Evolutionary conservation across 2,113 vertebrate species (phyloP).

Genomic region (Halcyon senegalensis): DNA sequence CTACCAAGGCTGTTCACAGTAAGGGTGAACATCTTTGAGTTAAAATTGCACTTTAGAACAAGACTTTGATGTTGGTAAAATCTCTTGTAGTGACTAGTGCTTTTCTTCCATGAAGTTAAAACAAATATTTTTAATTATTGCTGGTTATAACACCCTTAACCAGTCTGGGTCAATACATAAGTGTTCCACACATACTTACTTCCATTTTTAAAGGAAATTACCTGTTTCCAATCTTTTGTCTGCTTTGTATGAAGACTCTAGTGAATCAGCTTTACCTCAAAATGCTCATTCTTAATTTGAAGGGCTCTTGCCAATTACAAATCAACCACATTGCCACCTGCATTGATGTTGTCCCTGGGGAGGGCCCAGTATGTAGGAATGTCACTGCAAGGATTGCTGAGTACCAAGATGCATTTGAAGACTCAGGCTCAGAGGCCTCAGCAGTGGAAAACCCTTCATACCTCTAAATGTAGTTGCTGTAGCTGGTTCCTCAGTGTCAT

Average conservation of each 20-base stretch:
- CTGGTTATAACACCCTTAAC: background rate
- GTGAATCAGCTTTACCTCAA: background rate
- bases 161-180: background rate
- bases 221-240: background rate
- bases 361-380: background rate
- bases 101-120: background rate
- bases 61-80: background rate
- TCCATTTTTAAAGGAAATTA: background rate
- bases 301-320: background rate
- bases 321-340: background rate
- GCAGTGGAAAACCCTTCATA: background rate
- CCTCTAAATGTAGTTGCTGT: background rate
- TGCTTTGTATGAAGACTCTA: background rate
- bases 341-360: too few relatives aligned
- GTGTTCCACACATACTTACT: background rate
- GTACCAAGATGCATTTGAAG: background rate
- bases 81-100: background rate
- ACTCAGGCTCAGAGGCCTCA: background rate
- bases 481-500: background rate
- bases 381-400: background rate
- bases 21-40: background rate
- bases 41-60: background rate
- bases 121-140: background rate
- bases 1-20: fast-evolving
- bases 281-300: background rate